Base-by-base conservation (phyloP, 2,888 invertebrate species). In the Rotaria socialis region DNA sequence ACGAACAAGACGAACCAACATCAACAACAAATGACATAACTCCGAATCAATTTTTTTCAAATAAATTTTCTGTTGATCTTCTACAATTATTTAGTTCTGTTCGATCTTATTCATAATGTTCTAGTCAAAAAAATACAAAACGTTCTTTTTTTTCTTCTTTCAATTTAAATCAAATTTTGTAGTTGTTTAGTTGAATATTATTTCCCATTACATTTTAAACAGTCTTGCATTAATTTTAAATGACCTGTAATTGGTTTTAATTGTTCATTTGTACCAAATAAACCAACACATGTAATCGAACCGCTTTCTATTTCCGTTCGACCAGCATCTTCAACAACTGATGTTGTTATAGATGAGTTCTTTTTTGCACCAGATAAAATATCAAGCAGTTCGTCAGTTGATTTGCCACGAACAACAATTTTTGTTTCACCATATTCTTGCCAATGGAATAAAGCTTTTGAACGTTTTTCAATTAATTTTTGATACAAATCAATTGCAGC, bases 301-400 rank as follows among this genome's bases (percentile, higher is more conserved):
- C 96, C 96, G 1, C 95, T 93, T 84, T 94, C 94, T 88, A 97
- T 94, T 92, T 97, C 96, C 11, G 97, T 97, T 88, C 95, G 94
- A 2, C 97, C 97, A 8, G 97, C 97, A 92, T 97, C 97, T 88
- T 94, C 92, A 87, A 97, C 94, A 52, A 95, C 90, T 85, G 89
- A 89, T 87, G 94, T 94, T 19, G 94, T 93, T 0, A 97, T 92
- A 52, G 95, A 94, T 87, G 93, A 90, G n/a, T 24, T 47, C 50
- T 93, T 92, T 88, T 93, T 94, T 0, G 96, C 96, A 87, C 93
- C 92, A 85, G 93, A 93, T 74, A 93, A 93, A 86, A 97, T 92
- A 88, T 93, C 92, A 88, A 94, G 91, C 88, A 97, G 92, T 89
- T 94, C 94, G 85, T 93, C 92, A 90, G 96, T 94, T 52, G 93